Evolutionary conservation across 2,888 invertebrate genomes (phyloP), one percentile per base, ranked within the genome.

Genomic region (Blera fallax): DNA sequence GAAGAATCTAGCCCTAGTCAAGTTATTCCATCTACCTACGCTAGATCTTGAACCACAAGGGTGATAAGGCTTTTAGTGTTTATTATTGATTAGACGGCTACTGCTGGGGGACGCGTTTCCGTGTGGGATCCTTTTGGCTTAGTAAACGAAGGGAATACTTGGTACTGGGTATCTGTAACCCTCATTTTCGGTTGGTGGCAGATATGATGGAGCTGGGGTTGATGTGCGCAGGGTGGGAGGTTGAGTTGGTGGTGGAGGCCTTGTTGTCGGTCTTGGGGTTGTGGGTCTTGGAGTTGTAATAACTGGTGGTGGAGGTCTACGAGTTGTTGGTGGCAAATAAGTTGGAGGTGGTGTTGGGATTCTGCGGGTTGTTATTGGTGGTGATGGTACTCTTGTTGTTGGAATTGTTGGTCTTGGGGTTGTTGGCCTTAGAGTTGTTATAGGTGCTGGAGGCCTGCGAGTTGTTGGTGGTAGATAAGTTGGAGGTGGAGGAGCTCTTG

Each of bases 1-100:
- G 91, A 91, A 89, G 89, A 89, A 91, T 91, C 91, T 90, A 91
- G 91, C 91, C 91, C 89, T 91, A 89, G 90, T 90, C 88, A 89
- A 90, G 89, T 88, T 88, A 88, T 89, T 90, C 89, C 87, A 89
- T 89, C 88, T 90, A 89, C 88, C 81, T 89, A 90, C 89, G 89
- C 90, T 90, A 90, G 90, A 89, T 89, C 87, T 87, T 83, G 73
- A 78, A 87, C 77, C 83, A 81, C 78, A 74, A 62, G 64, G 72
- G 64, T 64, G 70, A 87, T 70, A 76, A 77, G 76, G 81, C 60
- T 72, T 70, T 72, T 50, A 76, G 72, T 77, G 48, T 81, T 69
- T 70, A 6, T 74, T 69, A 62, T 43, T 64, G 74, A 24, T 80
- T 85, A 45, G 70, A 76, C 48, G 64, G 52, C 70, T 80, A 62